Conservation (phyloP, 2,113 vertebrate species). For the Corythornis vintsioides region DNA sequence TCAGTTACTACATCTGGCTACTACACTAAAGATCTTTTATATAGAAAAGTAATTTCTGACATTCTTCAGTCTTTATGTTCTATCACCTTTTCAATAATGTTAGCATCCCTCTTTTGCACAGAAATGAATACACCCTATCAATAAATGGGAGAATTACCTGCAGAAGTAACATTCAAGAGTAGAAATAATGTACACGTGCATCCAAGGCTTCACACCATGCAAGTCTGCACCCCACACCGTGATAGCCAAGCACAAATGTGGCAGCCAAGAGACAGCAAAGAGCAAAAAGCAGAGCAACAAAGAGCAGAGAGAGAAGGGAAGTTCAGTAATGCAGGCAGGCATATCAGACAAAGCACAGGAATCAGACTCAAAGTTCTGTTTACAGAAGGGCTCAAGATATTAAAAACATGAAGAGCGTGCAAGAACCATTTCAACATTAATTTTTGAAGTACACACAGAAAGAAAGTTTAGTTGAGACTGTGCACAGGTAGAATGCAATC, state of each 20-base stretch:
- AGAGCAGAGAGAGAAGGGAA: slow-evolving; percentile 79
- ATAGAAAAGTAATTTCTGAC: not conserved
- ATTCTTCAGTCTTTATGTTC: not conserved
- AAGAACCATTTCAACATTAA: slow-evolving; percentile 23
- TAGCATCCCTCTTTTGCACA: slow-evolving; percentile 31
- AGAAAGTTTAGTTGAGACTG: slow-evolving; percentile 53
- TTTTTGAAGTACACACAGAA: slow-evolving; percentile 29
- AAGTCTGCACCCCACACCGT: slow-evolving; percentile 81
- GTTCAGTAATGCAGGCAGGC: slow-evolving; percentile 75
- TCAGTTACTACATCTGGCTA: not conserved
- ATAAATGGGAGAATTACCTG: slow-evolving; percentile 81
- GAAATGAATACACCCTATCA: slow-evolving; percentile 63
- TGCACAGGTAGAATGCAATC: not conserved
- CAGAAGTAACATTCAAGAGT: slow-evolving; percentile 79
- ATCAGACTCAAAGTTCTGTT: slow-evolving; percentile 63
- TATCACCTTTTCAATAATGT: slow-evolving; percentile 1
- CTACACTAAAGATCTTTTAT: not conserved
- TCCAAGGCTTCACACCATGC: slow-evolving; percentile 75
- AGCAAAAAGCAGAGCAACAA: slow-evolving; percentile 79
- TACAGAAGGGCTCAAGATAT: slow-evolving; percentile 55
- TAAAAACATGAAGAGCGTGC: slow-evolving; percentile 39
- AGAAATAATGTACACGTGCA: slow-evolving; percentile 76
- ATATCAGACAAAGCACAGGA: slow-evolving; percentile 73
- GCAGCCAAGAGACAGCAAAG: slow-evolving; percentile 81
- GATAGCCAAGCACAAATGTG: slow-evolving; percentile 82